phyloP scores from a whole-genome alignment of 2,888 invertebrate species.

The Nephrotoma flavescens region DNA sequence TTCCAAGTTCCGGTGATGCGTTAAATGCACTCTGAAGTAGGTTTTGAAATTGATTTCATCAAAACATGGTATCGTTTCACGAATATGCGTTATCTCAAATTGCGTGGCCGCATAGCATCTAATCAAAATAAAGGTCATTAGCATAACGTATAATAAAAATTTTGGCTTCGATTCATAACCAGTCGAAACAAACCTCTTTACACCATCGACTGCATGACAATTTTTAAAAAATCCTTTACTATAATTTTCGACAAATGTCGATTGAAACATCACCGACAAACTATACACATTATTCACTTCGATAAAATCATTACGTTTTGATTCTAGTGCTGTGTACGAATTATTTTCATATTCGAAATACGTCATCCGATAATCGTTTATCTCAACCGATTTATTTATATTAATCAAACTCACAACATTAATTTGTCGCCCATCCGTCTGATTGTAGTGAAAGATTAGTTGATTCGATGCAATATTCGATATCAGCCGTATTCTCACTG shows the following conservation, averaged over 20 bases:
- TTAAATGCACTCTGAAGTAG: constrained; percentile 26
- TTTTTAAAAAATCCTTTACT: not conserved
- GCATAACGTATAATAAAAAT: not conserved
- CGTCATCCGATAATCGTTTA: not conserved
- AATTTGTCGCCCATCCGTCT: not conserved
- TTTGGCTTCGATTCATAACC: not conserved
- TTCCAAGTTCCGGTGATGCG: constrained; percentile 20
- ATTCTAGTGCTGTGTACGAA: not conserved
- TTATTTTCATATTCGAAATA: not conserved
- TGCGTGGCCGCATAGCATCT: constrained; percentile 46
- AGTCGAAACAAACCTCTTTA: not conserved
- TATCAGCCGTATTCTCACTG: not conserved
- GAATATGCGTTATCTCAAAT: constrained; percentile 49
- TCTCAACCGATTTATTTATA: not conserved
- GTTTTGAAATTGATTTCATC: constrained; percentile 59
- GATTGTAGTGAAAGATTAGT: not conserved
- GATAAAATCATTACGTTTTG: not conserved
- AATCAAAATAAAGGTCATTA: not conserved
- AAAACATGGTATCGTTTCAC: constrained; percentile 59
- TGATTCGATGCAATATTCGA: not conserved
- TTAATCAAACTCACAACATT: not conserved
- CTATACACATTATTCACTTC: not conserved
- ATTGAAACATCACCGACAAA: not conserved
- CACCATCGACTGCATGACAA: not conserved
- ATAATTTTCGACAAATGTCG: not conserved